Base-by-base conservation (phyloP, 2,888 invertebrate genomes). In the Notocelia uddmanniana region DNA sequence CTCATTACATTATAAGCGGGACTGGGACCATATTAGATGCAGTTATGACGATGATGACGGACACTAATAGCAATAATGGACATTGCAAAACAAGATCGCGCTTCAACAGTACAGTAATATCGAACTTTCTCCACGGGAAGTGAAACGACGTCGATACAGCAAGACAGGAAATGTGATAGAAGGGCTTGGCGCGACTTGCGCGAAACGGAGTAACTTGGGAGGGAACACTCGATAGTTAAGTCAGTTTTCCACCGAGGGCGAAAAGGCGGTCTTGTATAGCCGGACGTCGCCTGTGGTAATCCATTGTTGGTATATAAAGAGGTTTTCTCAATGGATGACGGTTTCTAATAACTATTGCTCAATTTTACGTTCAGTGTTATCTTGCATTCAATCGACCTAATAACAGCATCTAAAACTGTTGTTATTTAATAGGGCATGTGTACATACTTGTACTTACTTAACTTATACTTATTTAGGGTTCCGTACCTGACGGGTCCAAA, bases 131-230 rank as follows among this genome's bases (percentile, higher is more conserved):
- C 64, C 45, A 6, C 68, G 73, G 76, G 75, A 76, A 75, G 76
- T 74, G 75, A 74, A 75, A 74, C 74, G 67, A 69, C 72, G 63
- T 19, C 60, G 64, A 54, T 64, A 64, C 64, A 54, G 64, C 64
- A 54, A 64, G 23, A 64, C 64, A 64, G 64, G 64, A 64, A 64
- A 64, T 64, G 64, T 64, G 52, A 64, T 64, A 64, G 48, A 63
- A 52, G 64, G 64, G 52, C 64, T 37, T 21, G 9, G 48, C 63
- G 8, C 15, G 41, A 15, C n/a, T n/a, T 45, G n/a, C 45, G 45
- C n/a, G 45, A 45, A 45, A 45, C 45, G 45, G 45, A 45, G 45
- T 45, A 45, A 45, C 45, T 45, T 45, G 15, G n/a, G 45, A n/a
- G 1, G 45, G 13, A 45, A n/a, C 45, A n/a, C 45, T 45, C 6